Percentiles rank a stretch among this genome's conserved stretches.
These are phyloP conservation scores for Rhopalosiphum padi DNA, from an alignment of 1,140 invertebrate species.

Conservation along the genomic window DNA sequence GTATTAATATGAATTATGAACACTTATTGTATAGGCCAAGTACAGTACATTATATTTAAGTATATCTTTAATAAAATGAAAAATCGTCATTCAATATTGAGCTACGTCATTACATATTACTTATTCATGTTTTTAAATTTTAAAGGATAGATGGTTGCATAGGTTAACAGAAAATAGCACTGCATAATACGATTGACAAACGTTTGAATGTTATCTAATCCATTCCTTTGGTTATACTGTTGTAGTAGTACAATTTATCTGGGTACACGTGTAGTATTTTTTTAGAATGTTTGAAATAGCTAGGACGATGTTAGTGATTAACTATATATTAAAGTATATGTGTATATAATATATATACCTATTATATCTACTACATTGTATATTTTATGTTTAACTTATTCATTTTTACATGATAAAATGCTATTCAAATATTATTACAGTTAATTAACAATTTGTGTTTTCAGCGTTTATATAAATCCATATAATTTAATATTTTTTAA, in stretches of 20 bases:
- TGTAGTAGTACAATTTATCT: neutral
- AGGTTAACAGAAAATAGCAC: neutral
- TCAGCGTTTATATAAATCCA: neutral
- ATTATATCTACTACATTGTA: neutral
- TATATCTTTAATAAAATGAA: neutral
- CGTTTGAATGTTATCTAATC: neutral
- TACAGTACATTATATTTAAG: neutral
- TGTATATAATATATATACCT: neutral
- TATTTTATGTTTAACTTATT: neutral
- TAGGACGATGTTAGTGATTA: neutral
- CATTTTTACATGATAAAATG: neutral
- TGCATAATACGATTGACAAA: neutral
- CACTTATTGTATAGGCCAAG: neutral
- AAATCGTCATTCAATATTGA: neutral
- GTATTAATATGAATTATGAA: neutral
- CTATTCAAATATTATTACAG: neutral
- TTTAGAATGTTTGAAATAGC: neutral
- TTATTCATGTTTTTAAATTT: neutral
- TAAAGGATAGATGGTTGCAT: neutral
- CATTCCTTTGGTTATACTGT: neutral
- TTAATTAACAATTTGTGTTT: slow-evolving; percentile 11
- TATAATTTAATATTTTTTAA: neutral
- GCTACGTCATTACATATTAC: neutral
- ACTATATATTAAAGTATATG: neutral
- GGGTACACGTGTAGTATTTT: neutral